Base-by-base conservation (phyloP, 2,888 invertebrate genomes). In the Cistogaster globosa region DNA sequence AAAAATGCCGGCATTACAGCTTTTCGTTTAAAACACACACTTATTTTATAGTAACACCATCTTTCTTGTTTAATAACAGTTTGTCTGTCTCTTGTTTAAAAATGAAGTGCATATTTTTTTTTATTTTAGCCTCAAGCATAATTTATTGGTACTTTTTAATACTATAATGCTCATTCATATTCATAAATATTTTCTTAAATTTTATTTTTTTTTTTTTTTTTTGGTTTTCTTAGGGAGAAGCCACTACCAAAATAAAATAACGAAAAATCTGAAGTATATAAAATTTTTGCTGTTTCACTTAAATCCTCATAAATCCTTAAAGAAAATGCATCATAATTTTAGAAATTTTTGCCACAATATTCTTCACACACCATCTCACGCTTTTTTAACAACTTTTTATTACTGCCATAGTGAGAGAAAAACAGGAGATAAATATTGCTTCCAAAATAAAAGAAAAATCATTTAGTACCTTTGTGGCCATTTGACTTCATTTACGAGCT, bases 301-400 rank as follows among this genome's bases (percentile, higher is more conserved):
- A 82, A 88, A 88, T 88, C 88, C 89, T 89, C 89, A 89, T 89
- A 89, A 89, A 89, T 89, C 88, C 88, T 88, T 57, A 68, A 76
- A 86, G 86, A 84, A 85, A 82, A 84, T 84, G 84, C 84, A 86
- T 81, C 71, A 86, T 82, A 82, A 84, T 86, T 83, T 60, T 79
- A 71, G 63, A 57, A 58, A 18, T 63, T 63, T 18, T 53, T 53
- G n/a, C 9, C 18, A 20, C 3, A 18, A 18, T 6, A 16, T 14
- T n/a, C 16, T n/a, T n/a, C 11, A 58, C 36, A 53, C 62, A 38
- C 65, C 65, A 38, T 32, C 51, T 75, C 12, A 8, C 12, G 12
- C 18, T 16, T 65, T 53, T 51, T 51, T 12, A 58, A 26, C 62
- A 83, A 60, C 57, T 76, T 55, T 42, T 48, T 67, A 12, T 18